Conservation (phyloP, 2,797 vertebrate species). For the Emydoidea blandingii region DNA sequence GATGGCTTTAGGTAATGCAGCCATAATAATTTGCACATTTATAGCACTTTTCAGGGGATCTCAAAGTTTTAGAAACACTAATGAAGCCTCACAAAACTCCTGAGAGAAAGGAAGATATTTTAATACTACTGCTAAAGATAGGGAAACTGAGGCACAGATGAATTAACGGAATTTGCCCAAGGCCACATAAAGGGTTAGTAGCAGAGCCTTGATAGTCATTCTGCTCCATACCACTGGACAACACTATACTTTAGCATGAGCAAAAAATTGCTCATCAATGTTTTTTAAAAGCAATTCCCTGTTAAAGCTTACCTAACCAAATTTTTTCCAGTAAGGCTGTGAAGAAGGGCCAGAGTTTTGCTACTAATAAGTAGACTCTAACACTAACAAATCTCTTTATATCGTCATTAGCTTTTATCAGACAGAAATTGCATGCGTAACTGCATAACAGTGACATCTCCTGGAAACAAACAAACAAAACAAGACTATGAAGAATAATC, state of each 20-base stretch:
- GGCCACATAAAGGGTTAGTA: background rate
- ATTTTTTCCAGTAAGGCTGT: background rate
- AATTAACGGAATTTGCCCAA: background rate
- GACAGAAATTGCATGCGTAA: background rate
- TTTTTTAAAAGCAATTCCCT: background rate
- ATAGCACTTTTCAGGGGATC: background rate
- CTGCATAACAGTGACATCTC: conserved; percentile 39
- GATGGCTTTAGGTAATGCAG: accelerated
- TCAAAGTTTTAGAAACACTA: background rate
- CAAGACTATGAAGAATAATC: background rate
- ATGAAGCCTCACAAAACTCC: accelerated
- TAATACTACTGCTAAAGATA: background rate
- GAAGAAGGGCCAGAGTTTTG: background rate
- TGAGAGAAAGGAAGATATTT: background rate
- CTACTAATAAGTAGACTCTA: background rate
- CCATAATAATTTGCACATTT: background rate
- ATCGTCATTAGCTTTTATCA: background rate
- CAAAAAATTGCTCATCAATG: background rate
- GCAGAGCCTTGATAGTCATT: background rate
- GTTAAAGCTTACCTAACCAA: background rate
- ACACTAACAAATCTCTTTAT: background rate
- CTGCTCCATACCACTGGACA: too few relatives aligned
- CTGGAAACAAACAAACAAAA: conserved; percentile 30
- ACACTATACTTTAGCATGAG: background rate
- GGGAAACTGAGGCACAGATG: background rate